Base-by-base conservation (phyloP, 1,140 invertebrate genomes). In the Leptestheria dahalacensis region DNA sequence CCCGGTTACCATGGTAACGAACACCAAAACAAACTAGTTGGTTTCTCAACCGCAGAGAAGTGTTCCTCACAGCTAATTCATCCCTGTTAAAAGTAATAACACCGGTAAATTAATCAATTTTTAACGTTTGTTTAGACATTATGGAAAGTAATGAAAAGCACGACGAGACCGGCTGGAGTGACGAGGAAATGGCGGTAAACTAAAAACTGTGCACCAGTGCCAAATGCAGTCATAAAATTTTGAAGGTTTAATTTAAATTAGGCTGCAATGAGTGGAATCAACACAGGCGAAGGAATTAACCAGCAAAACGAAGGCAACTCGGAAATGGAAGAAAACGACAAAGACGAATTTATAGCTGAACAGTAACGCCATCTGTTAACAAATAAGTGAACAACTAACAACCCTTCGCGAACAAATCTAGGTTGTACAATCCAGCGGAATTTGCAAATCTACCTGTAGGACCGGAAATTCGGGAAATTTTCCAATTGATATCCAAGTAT, bases 401-500 rank as follows among this genome's bases (percentile, higher is more conserved):
- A 9, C 15, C 6, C 6, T 9, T 41, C 15, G 15, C 33, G 15
- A 41, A 41, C n/a, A 1, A 68, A 78, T 29, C 69, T 78, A 73
- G 85, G 18, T 79, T 84, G 24, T 94, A 93, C 72, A 82, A 94
- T 74, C 82, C 88, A 29, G 79, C 84, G 58, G 81, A 91, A 62
- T 97, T 84, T 73, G 85, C 91, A 59, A 78, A 90, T 69, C 70
- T 97, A 46, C 74, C 84, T 25, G 85, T 88, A n/a, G 78, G 84
- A 1, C 71, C 81, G 0, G 92, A 97, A 61, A 81, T 95, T 52
- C 90, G 89, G 69, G 91, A 97, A 68, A 70, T 97, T 1, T 97
- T 97, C 74, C 83, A 91, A 64, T 92, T 91, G 69, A 96, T 97
- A 57, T 82, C 84, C 59, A 88, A 86, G 87, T 90, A 73, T 75